These are phyloP conservation scores for Anas bernieri DNA, from an alignment of 2,797 vertebrate genomes.

Conservation along the genomic window DNA sequence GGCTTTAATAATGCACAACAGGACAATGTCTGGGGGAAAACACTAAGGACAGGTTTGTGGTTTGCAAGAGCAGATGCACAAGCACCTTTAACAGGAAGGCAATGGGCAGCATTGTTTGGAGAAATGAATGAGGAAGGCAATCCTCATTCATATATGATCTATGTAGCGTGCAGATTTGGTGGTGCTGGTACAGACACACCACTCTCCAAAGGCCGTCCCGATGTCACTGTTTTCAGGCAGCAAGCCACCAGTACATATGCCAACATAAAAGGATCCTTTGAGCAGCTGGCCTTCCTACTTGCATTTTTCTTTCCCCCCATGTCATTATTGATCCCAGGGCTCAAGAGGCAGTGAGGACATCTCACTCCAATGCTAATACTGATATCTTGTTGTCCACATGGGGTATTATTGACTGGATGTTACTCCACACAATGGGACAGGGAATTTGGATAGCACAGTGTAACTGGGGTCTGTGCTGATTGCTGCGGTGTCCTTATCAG, in stretches of 20 bases:
- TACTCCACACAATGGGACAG: neutral
- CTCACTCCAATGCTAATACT: neutral
- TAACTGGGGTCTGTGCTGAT: neutral
- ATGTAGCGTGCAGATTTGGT: neutral
- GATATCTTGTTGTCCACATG: neutral
- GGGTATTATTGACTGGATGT: neutral
- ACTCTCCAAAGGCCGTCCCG: neutral
- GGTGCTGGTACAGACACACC: neutral
- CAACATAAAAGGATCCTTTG: neutral
- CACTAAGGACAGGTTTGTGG: neutral
- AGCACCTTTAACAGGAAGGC: neutral
- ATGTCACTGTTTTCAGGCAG: neutral
- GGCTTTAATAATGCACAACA: neutral
- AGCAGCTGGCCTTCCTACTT: neutral
- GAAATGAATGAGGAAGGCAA: neutral
- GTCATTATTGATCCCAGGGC: conserved; percentile 29
- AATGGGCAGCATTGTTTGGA: neutral
- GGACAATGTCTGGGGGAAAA: neutral
- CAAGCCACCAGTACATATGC: neutral
- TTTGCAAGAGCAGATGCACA: neutral
- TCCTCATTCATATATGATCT: neutral
- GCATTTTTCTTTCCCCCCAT: neutral
- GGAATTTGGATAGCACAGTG: neutral
- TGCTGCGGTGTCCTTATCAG: neutral
- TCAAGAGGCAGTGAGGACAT: neutral